phyloP scores from a whole-genome alignment of 2,113 vertebrate genomes.

The Clarias macrocephalus region DNA sequence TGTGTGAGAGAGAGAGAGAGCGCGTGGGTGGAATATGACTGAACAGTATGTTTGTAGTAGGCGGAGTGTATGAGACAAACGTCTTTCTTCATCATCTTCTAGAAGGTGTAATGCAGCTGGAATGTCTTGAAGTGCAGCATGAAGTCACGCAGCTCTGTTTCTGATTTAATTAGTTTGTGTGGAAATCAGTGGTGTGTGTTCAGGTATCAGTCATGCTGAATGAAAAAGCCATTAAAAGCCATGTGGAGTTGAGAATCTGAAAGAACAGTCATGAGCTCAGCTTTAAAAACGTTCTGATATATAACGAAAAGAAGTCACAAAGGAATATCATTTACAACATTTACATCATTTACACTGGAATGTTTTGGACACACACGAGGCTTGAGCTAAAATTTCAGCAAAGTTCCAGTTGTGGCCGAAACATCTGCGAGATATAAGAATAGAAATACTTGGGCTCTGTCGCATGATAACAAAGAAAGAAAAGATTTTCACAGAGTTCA shows the following conservation, averaged over 20 bases:
- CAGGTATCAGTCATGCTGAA: background rate
- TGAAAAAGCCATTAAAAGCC: background rate
- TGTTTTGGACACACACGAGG: background rate
- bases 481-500: conserved; percentile 59
- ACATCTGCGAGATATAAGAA: background rate
- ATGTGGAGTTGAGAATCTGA: background rate
- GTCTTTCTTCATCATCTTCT: background rate
- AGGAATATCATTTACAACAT: background rate
- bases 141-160: background rate
- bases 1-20: conserved; percentile 23
- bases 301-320: background rate
- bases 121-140: background rate
- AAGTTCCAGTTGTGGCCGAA: background rate
- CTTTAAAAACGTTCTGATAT: background rate
- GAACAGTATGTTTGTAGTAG: conserved; percentile 10
- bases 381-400: background rate
- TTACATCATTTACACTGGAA: background rate
- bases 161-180: background rate
- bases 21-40: conserved; percentile 3
- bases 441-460: conserved; percentile 48
- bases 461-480: conserved; percentile 2
- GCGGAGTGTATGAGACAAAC: background rate
- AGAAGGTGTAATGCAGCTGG: background rate
- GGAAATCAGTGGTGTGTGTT: background rate
- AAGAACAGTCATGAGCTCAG: background rate